Evolutionary conservation across 2,888 invertebrate species (phyloP), one percentile per base, ranked within the genome.

Genomic region (Galerucella nymphaeae): DNA sequence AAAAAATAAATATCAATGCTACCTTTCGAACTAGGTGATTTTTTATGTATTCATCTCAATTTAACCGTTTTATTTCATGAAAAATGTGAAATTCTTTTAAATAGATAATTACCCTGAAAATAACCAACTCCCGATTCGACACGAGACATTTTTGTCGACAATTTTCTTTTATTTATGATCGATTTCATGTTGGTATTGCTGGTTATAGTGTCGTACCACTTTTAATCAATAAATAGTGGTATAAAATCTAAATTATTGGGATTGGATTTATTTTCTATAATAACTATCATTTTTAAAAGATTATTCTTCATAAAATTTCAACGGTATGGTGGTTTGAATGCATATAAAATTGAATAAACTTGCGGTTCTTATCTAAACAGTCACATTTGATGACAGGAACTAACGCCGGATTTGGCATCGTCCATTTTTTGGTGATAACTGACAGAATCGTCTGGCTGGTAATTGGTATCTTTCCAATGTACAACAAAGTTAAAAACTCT

Each of bases 211-310:
- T 23, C 23, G 2, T 3, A 23, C 23, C 23, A 23, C 23, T 30
- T 30, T 30, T 5, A 6, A 30, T 38, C 8, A 8, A 38, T 8
- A 5, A 8, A 9, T 9, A 38, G 8, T 9, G 30, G 30, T 8
- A 38, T 38, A 38, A 9, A 38, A 38, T 38, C 9, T 2, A 50
- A 16, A 50, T 9, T 1, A 18, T 53, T 16, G 2, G 18, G 16
- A 18, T 10, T 10, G 18, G 9, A 53, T 58, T 58, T 58, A 30
- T 23, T 58, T 58, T 58, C 55, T 16, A 23, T 18, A 53, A 57
- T 58, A 58, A 58, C 58, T 58, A 58, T 14, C 13, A 38, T 16
- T 58, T 58, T 58, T 14, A 30, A 30, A 58, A 30, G 14, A 58
- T n/a, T 10, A 30, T 13, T 58, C 16, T 58, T 30, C 30, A 30